Conservation (phyloP, 2,888 invertebrate species). For the Mesochorus sp. region DNA sequence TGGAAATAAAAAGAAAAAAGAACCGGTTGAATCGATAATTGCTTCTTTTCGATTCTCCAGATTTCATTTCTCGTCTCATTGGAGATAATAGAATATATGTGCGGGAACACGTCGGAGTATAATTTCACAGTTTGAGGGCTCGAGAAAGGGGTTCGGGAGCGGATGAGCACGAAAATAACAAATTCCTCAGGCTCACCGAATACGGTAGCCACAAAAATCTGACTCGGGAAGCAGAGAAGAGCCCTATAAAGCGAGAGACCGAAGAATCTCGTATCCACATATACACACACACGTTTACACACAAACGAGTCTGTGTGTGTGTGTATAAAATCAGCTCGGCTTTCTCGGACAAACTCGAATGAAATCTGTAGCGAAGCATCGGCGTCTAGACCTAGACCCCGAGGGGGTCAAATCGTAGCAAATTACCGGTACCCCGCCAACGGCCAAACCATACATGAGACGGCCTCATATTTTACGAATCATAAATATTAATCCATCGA, state of each 20-base stretch:
- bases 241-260: slow-evolving; percentile 46
- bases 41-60: neutral
- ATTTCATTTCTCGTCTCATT: slow-evolving; percentile 12
- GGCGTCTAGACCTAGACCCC: slow-evolving; percentile 73
- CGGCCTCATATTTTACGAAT: slow-evolving; percentile 74
- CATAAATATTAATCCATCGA: slow-evolving; percentile 73
- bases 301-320: too few species aligned
- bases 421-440: slow-evolving; percentile 68
- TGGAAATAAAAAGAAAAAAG: neutral
- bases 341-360: slow-evolving; percentile 33
- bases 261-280: slow-evolving; percentile 22
- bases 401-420: slow-evolving; percentile 73
- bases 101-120: slow-evolving; percentile 7
- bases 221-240: slow-evolving; percentile 52
- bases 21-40: neutral
- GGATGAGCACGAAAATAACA: slow-evolving; percentile 46
- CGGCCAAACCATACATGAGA: slow-evolving; percentile 49
- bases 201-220: slow-evolving; percentile 67
- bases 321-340: slow-evolving; percentile 30
- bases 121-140: neutral
- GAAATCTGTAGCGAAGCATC: slow-evolving; percentile 48
- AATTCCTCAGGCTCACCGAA: slow-evolving; percentile 61
- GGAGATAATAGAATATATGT: slow-evolving; percentile 15
- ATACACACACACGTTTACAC: neutral
- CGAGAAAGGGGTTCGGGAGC: slow-evolving; percentile 12